Evolutionary conservation across 2,113 vertebrate species (phyloP).

Genomic region (Microcebus tavaratra): DNA sequence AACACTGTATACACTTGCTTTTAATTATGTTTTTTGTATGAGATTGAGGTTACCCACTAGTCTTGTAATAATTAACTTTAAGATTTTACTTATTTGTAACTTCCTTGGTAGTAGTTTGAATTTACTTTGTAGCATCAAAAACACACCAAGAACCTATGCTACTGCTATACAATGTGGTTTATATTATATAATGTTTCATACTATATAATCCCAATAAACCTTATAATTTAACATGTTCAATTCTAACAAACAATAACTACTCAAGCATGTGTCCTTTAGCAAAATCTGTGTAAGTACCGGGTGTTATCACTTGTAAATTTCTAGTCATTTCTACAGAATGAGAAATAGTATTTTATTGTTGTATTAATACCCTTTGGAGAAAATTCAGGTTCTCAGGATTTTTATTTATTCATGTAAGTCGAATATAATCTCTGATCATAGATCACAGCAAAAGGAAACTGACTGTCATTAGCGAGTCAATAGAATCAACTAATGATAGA

Average conservation of each 20-base stretch:
- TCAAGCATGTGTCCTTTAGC: not conserved
- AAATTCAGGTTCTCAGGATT: not conserved
- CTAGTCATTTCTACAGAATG: not conserved
- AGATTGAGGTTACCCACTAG: not conserved
- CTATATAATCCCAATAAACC: not conserved
- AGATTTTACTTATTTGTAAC: not conserved
- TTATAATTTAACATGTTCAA: not conserved
- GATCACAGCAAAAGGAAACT: not conserved
- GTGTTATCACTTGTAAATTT: not conserved
- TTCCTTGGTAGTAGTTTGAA: not conserved
- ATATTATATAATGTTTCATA: not conserved
- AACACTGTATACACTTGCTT: not conserved
- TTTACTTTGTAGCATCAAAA: not conserved
- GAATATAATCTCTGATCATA: not conserved
- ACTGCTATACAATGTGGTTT: not conserved
- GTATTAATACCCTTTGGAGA: not conserved
- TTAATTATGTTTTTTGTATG: not conserved
- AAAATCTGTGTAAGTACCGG: not conserved
- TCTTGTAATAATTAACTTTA: not conserved
- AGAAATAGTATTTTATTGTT: not conserved
- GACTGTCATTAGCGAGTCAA: not conserved
- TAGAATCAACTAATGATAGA: not conserved
- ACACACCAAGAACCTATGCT: not conserved
- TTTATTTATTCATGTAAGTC: not conserved
- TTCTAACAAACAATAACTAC: not conserved